These are phyloP conservation scores for Pterocles burchelli DNA, from an alignment of 2,113 vertebrate species.

Conservation along the genomic window DNA sequence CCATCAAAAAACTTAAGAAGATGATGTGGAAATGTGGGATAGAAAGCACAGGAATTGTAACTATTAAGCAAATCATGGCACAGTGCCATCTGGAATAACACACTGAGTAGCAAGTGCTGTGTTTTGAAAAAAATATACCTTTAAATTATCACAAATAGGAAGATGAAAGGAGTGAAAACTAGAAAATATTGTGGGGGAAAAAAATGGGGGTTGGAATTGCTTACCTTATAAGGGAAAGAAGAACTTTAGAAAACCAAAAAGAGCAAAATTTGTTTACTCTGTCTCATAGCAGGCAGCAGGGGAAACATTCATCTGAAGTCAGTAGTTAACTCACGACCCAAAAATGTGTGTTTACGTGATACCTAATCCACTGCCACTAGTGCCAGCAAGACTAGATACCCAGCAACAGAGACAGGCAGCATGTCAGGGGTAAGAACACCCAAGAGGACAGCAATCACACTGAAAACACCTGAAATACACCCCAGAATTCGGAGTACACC, in stretches of 20 bases:
- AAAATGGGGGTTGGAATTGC: not conserved
- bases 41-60: not conserved
- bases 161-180: not conserved
- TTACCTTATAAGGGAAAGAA: not conserved
- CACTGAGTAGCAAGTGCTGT: not conserved
- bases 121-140: not conserved
- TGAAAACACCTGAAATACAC: not conserved
- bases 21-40: not conserved
- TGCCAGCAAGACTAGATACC: not conserved
- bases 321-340: not conserved
- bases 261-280: not conserved
- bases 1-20: not conserved
- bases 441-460: not conserved
- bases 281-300: not conserved
- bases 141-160: not conserved
- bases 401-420: accelerated
- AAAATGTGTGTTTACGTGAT: not conserved
- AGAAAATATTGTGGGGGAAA: accelerated
- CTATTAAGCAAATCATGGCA: not conserved
- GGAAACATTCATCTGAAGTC: not conserved
- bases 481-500: not conserved
- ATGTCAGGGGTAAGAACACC: accelerated
- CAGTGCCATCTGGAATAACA: not conserved
- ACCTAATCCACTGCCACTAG: not conserved
- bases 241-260: not conserved